These are phyloP conservation scores for Mastomys natalensis DNA, from an alignment of 2,113 vertebrate species.

Conservation along the genomic window DNA sequence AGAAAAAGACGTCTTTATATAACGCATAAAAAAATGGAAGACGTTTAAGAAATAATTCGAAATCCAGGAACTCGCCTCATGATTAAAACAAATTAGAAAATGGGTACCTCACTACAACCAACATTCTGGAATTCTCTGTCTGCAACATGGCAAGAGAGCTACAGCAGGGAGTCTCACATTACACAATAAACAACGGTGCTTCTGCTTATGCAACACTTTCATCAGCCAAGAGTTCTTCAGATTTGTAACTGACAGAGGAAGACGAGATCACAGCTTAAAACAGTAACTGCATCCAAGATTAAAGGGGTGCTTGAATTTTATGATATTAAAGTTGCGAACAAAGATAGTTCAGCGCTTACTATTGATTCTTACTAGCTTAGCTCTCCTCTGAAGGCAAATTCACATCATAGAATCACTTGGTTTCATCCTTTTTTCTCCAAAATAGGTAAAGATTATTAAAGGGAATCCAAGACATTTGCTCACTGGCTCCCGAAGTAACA, in stretches of 20 bases:
- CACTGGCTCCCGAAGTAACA: neutral
- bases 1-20: conserved; percentile 13
- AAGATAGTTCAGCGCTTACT: neutral
- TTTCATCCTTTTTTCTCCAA: neutral
- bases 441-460: conserved; percentile 35
- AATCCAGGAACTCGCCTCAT: conserved; percentile 43
- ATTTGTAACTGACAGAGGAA: conserved; percentile 73
- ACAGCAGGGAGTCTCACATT: conserved; percentile 30
- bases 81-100: conserved; percentile 49
- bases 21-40: conserved; percentile 43
- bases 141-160: conserved; percentile 21
- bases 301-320: conserved; percentile 46
- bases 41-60: conserved; percentile 51
- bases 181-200: conserved; percentile 52
- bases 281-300: conserved; percentile 47
- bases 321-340: conserved; percentile 42
- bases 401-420: conserved; percentile 10
- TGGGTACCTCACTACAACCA: conserved; percentile 43
- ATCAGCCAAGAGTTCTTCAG: conserved; percentile 55
- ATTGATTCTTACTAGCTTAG: neutral
- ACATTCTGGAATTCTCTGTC: conserved; percentile 45
- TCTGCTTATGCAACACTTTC: conserved; percentile 58
- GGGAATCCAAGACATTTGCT: neutral
- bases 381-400: conserved; percentile 36
- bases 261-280: conserved; percentile 46